These are phyloP conservation scores for Elephantulus edwardii DNA, from an alignment of 2,113 vertebrate species.

Conservation along the genomic window DNA sequence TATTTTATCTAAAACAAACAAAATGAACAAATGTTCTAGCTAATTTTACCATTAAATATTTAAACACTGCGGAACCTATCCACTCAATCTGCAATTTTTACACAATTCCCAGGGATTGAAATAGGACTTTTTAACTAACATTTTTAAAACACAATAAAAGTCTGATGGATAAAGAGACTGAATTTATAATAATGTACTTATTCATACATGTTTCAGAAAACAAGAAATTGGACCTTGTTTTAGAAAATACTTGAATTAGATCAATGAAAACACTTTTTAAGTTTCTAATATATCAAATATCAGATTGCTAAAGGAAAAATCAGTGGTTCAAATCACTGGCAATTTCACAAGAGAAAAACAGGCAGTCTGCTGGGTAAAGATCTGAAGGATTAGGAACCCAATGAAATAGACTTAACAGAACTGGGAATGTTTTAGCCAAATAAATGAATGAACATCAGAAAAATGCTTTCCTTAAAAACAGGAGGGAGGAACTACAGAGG, in stretches of 20 bases:
- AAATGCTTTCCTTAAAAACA: slow-evolving; percentile 8
- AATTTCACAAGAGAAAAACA: too few relatives aligned
- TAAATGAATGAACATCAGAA: not conserved
- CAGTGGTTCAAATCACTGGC: too few relatives aligned
- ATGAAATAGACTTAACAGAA: too few relatives aligned
- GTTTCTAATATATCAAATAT: slow-evolving; percentile 31
- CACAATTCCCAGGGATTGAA: not conserved
- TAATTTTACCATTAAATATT: slow-evolving; percentile 35
- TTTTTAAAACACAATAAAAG: slow-evolving; percentile 5
- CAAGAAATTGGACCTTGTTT: slow-evolving; percentile 16
- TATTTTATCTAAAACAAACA: slow-evolving; percentile 48
- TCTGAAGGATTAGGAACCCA: too few relatives aligned
- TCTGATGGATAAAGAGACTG: not conserved
- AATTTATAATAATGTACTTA: slow-evolving; percentile 4
- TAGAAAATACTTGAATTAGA: slow-evolving; percentile 45
- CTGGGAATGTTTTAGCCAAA: too few relatives aligned
- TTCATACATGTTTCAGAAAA: too few relatives aligned
- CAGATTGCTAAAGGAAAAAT: not conserved
- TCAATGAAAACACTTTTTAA: slow-evolving; percentile 57
- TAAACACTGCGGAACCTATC: not conserved
- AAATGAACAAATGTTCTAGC: not conserved
- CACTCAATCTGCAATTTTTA: slow-evolving; percentile 46
- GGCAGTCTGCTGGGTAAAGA: too few relatives aligned
- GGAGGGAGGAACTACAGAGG: not conserved
- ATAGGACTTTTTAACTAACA: slow-evolving; percentile 39